Conservation (phyloP, 37 sponge, comb jelly and placozoan genomes). For the Ianthella basta region DNA sequence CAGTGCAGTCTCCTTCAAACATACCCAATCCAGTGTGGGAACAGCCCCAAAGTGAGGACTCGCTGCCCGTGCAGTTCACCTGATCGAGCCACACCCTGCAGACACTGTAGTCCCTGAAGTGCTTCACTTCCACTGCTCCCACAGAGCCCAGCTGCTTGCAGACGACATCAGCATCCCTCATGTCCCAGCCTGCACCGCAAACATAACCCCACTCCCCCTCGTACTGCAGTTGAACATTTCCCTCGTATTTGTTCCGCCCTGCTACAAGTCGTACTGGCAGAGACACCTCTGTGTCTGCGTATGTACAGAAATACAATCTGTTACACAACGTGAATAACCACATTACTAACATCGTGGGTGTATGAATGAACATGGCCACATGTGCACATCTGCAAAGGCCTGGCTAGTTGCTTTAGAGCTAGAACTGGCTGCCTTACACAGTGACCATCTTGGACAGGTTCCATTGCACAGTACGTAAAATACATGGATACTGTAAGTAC, state of each 20-base stretch:
- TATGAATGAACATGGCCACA: not conserved
- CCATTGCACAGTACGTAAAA: no score
- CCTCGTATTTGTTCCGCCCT: conserved; percentile 5
- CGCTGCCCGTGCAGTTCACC: conserved; percentile 7
- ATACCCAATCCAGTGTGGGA: not conserved
- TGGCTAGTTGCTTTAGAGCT: not conserved
- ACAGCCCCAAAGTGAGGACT: conserved; percentile 1
- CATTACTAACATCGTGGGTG: not conserved
- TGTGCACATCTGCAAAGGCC: not conserved
- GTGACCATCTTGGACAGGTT: no score
- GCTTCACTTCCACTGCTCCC: not conserved
- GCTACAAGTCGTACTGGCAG: conserved; percentile 7
- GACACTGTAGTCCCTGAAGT: not conserved
- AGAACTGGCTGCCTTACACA: not conserved
- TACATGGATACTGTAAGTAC: no score
- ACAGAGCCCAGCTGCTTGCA: not conserved
- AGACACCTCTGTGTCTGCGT: not conserved
- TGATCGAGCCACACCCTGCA: conserved; percentile 17
- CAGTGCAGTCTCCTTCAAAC: not conserved
- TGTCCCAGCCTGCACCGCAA: not conserved
- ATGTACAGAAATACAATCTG: not conserved
- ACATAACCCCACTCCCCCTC: conserved; percentile 21
- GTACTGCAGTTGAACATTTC: conserved; percentile 14
- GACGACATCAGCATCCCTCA: not conserved
- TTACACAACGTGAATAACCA: not conserved